A percentile compares a stretch with the other conserved stretches of the same genome.
These are phyloP conservation scores for Amphipoea oculea DNA, from an alignment of 2,888 invertebrate genomes.

Conservation along the genomic window DNA sequence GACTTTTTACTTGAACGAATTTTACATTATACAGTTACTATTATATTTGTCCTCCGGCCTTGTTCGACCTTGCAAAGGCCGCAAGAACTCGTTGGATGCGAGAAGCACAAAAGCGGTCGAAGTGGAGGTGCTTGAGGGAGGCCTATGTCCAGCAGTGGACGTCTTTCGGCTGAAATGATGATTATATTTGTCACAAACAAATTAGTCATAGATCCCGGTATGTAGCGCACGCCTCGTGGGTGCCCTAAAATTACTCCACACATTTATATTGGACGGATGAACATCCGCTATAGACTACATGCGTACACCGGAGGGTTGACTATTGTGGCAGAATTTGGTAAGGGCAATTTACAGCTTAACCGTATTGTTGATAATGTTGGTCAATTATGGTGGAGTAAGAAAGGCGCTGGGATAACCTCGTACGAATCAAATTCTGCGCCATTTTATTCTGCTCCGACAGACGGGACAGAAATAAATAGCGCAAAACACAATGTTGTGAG, in stretches of 20 bases:
- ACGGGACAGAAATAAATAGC: neutral
- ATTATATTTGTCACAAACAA: slow-evolving; percentile 26
- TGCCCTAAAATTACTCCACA: slow-evolving; percentile 40
- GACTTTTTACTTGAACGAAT: neutral
- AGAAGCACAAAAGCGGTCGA: too few relatives aligned
- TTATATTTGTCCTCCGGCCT: too few relatives aligned
- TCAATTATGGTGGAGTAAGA: neutral
- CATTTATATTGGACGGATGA: slow-evolving; percentile 54
- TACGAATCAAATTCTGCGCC: neutral
- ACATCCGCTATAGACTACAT: slow-evolving; percentile 35
- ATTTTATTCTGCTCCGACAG: neutral
- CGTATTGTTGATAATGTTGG: neutral
- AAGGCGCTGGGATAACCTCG: neutral
- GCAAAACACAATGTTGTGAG: neutral
- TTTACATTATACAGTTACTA: neutral
- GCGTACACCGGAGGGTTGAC: slow-evolving; percentile 6
- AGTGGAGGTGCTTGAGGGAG: too few relatives aligned
- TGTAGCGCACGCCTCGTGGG: slow-evolving; percentile 40
- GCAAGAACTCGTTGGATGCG: too few relatives aligned
- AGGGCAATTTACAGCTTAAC: neutral
- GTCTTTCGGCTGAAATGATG: too few relatives aligned
- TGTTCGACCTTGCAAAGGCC: too few relatives aligned
- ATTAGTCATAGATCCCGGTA: slow-evolving; percentile 16
- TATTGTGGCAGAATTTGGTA: slow-evolving; percentile 32
- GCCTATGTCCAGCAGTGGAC: too few relatives aligned